Evolutionary conservation across 2,113 vertebrate genomes (phyloP).

Genomic region (Tragelaphus buxtoni): DNA sequence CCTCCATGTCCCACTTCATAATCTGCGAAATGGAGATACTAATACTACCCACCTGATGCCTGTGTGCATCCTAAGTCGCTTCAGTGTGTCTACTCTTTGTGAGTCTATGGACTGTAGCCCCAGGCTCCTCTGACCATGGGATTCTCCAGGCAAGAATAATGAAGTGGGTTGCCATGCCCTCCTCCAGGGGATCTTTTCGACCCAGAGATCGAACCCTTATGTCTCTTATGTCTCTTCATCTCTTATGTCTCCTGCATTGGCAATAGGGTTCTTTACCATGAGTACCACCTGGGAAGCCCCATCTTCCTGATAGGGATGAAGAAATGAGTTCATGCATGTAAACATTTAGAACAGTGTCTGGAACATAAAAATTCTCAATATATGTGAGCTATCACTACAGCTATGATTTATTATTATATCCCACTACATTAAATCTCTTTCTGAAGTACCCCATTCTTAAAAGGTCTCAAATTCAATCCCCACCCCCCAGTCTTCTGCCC

Average conservation of each 20-base stretch:
- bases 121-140: not conserved
- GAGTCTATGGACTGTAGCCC: not conserved
- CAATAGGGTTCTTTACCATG: not conserved
- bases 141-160: not conserved
- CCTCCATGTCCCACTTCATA: not conserved
- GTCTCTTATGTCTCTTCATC: not conserved
- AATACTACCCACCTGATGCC: not conserved
- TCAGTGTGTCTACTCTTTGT: not conserved
- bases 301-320: not conserved
- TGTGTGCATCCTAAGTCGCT: rapidly evolving
- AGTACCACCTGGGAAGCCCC: not conserved
- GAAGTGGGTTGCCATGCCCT: not conserved
- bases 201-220: not conserved
- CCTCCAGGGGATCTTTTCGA: not conserved
- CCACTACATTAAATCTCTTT: not conserved
- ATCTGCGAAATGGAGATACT: not conserved
- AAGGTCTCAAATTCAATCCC: not conserved
- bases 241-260: not conserved
- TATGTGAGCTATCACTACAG: not conserved
- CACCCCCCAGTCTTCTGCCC: rapidly evolving
- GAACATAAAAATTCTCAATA: not conserved
- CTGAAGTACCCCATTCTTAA: not conserved
- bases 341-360: not conserved
- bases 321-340: not conserved
- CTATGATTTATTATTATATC: not conserved